Evolutionary conservation across 2,113 vertebrate species (phyloP).

Genomic region (Megaptera novaeangliae): DNA sequence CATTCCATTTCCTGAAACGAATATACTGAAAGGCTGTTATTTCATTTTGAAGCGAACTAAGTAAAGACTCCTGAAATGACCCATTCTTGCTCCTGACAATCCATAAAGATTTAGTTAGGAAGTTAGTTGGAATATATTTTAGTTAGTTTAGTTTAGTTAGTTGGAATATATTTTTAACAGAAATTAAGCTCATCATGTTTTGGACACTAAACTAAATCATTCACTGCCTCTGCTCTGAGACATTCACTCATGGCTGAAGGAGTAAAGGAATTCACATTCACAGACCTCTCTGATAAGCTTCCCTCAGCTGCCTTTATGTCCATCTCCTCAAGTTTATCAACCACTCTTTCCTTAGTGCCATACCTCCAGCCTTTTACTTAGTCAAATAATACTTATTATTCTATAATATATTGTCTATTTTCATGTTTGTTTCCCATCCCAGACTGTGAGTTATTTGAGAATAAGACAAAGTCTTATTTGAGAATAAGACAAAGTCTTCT

Average conservation of each 20-base stretch:
- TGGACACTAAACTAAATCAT: background rate
- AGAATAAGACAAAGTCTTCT: background rate
- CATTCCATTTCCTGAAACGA: background rate
- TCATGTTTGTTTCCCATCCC: background rate
- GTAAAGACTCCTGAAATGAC: background rate
- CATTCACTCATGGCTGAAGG: background rate
- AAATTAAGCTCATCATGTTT: no score
- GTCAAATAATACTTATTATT: background rate
- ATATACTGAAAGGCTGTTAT: background rate
- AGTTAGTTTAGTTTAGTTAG: no score
- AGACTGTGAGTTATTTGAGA: background rate
- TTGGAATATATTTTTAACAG: no score
- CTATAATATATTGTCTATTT: background rate
- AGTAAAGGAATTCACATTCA: background rate
- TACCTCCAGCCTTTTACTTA: background rate
- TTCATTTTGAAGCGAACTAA: slow-evolving; percentile 11
- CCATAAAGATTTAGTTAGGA: background rate
- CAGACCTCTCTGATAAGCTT: background rate
- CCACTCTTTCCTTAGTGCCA: background rate
- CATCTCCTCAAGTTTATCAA: background rate
- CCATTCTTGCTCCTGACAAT: background rate
- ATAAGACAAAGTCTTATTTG: background rate
- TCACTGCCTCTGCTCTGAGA: background rate
- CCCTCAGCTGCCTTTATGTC: background rate
- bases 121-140: no score